Percentiles rank a stretch among this genome's conserved stretches.
phyloP scores from a whole-genome alignment of 2,113 vertebrate species.

The Collichthys lucidus region DNA sequence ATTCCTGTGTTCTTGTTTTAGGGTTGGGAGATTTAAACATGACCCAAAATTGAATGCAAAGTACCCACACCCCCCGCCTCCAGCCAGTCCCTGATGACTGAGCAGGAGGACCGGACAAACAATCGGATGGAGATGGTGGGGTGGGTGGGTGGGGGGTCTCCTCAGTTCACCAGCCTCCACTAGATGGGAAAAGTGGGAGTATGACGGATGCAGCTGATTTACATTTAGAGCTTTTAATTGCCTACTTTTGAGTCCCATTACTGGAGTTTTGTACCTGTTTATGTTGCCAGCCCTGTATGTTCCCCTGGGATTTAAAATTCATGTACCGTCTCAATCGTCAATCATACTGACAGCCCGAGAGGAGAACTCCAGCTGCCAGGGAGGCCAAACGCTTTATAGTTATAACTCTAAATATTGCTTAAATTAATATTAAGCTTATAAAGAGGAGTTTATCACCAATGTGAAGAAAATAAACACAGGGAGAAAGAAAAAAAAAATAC shows the following conservation, averaged over 20 bases:
- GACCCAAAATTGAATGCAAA: conserved; percentile 70
- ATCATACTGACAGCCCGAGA: conserved; percentile 75
- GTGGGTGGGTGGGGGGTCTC: conserved; percentile 26
- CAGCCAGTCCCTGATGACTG: conserved; percentile 57
- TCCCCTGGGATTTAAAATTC: conserved; percentile 78
- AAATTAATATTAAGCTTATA: conserved; percentile 50
- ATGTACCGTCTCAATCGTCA: conserved; percentile 78
- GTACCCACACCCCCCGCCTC: neutral
- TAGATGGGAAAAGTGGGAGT: conserved; percentile 52
- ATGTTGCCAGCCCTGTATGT: conserved; percentile 55
- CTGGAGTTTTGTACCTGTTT: conserved; percentile 78
- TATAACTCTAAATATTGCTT: conserved; percentile 63
- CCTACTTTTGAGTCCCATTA: conserved; percentile 74
- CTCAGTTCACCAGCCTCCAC: conserved; percentile 53
- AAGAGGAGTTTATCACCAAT: neutral
- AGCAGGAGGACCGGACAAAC: conserved; percentile 49
- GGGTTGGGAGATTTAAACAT: conserved; percentile 66
- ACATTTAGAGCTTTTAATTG: conserved; percentile 82
- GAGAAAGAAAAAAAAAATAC: neutral
- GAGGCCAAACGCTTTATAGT: conserved; percentile 44
- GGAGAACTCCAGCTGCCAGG: conserved; percentile 64
- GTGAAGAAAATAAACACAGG: conserved; percentile 9
- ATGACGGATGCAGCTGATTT: conserved; percentile 69
- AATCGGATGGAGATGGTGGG: neutral
- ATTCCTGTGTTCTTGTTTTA: conserved; percentile 64